phyloP scores from a whole-genome alignment of 1,140 invertebrate species.

The Drosophila kurseongensis region DNA sequence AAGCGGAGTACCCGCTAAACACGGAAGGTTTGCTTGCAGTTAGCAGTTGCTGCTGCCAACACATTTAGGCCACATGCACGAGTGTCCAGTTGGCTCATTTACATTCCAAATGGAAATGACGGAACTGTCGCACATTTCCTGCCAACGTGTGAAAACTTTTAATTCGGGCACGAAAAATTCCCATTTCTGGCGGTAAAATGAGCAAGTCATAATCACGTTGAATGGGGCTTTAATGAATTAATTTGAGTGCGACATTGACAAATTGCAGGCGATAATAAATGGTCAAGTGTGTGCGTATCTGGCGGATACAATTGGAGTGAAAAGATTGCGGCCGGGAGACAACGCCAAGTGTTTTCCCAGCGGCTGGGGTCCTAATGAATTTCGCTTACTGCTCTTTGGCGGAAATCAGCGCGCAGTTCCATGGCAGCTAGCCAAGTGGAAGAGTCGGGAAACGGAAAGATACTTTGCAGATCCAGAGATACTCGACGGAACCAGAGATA shows the following conservation, averaged over 20 bases:
- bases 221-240: conserved; percentile 56
- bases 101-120: conserved; percentile 58
- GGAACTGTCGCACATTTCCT: conserved; percentile 35
- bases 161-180: conserved; percentile 25
- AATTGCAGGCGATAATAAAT: conserved; percentile 52
- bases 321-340: conserved; percentile 11
- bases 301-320: background rate
- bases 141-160: conserved; percentile 54
- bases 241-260: conserved; percentile 60
- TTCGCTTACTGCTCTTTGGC: conserved; percentile 35
- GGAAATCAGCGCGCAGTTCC: conserved; percentile 41
- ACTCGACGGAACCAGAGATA: conserved; percentile 6
- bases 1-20: conserved; percentile 23
- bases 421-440: conserved; percentile 61
- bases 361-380: conserved; percentile 35
- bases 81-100: conserved; percentile 61
- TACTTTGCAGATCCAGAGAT: background rate
- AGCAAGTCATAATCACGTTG: conserved; percentile 33
- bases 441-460: conserved; percentile 7
- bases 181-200: conserved; percentile 41
- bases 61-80: conserved; percentile 45
- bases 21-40: conserved; percentile 24
- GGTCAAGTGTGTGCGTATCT: conserved; percentile 7
- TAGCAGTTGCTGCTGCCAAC: conserved; percentile 30
- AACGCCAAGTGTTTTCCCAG: conserved; percentile 33